Base-by-base conservation (phyloP, 2,888 invertebrate species). In the Caenorhabditis virilis region DNA sequence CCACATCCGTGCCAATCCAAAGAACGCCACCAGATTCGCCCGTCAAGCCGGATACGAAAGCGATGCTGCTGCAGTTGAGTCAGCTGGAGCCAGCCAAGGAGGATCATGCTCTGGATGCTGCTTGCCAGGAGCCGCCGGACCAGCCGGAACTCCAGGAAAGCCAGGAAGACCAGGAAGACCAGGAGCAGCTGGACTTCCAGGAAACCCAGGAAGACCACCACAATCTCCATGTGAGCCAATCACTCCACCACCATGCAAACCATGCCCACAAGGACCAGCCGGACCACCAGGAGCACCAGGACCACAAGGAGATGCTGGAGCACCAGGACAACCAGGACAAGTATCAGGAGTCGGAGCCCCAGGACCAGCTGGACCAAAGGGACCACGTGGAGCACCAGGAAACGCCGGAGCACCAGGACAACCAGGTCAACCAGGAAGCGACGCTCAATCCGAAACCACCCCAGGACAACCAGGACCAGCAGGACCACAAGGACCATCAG, bases 41-140 rank as follows among this genome's bases (percentile, higher is more conserved):
- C 73, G 75, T 68, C 73, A 76, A 48, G 60, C 68, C 35, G 70
- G 70, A 33, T 65, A 65, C 35, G 62, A 49, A 26, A 36, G 39
- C 3, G 55, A 43, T 25, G 38, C 35, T 13, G 57, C 35, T n/a
- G 52, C 30, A 11, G 33, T 4, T 22, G 42, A 43, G 27, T n/a
- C 22, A 5, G 23, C 41, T 22, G 51, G 25, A n/a, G 20, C 2
- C 23, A 4, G 20, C 2, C 39, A 38, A 26, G 48, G 38, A 38
- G 50, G 50, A 39, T 50, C 50, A 26, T 79, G 79, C 61, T 67
- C 69, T 33, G 71, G 72, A 42, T 79, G 79, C 60, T 79, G 79
- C 58, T 71, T 78, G 42, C 72, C 72, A 38, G 72, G 72, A 59
- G 51, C 72, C 11, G 58, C 72, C 39, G 72, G 72, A 47, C 65